Evolutionary conservation across 2,888 invertebrate genomes (phyloP), one percentile per base, ranked within the genome.

Genomic region (Dynastes maya): DNA sequence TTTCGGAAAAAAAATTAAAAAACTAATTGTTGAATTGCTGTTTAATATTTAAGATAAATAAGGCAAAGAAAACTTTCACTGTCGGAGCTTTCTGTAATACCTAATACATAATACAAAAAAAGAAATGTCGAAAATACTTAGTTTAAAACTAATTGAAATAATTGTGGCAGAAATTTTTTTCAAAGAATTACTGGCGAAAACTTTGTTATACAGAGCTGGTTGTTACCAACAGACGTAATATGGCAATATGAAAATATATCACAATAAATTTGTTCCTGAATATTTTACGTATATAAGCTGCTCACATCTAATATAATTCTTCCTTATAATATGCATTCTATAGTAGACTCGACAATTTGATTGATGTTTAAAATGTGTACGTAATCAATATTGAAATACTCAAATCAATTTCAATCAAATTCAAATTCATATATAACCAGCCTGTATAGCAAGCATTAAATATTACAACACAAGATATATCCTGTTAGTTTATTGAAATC

Each of bases 401-500:
- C 11, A 6, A 45, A 45, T 8, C 45, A 45, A 45, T 8, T 1
- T 8, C 45, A 45, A 45, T 45, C 45, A 45, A 11, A 58, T 8
- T 45, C 45, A 45, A 11, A 58, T 8, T 58, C 16, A 58, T 16
- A 3, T 64, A 49, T 67, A 9, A 45, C 67, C 67, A 32, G 67
- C 22, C 49, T 22, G 67, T 67, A 67, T 67, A 67, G 37, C 65
- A 63, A 63, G 22, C 8, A 63, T 29, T 22, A 16, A 16, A 67
- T 49, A 67, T 13, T 6, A 67, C 27, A 8, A 67, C 11, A 45
- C 40, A n/a, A 67, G 3, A 27, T 67, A 67, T n/a, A 49, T 67
- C 67, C 49, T 67, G 67, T 67, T 67, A 67, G 67, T 67, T 67
- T 67, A 49, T 67, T 67, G 27, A 63, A 67, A 67, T 67, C 67